Conservation (phyloP, 53 echinoderm and acorn worm genomes). For the Mesocentrotus franciscanus region DNA sequence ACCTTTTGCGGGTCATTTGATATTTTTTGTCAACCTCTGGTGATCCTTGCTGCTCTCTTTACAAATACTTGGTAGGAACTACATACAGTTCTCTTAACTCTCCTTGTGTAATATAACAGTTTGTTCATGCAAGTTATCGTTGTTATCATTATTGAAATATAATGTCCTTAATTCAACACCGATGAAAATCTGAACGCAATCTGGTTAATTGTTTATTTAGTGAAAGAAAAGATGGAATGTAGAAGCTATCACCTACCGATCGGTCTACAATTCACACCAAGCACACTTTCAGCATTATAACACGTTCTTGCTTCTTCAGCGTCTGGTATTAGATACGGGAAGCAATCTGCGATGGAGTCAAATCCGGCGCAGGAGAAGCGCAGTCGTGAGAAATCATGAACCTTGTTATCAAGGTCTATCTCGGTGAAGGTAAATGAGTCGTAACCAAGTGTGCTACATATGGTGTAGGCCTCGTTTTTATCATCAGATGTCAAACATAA, state of each 20-base stretch:
- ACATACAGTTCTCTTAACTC: too few species aligned
- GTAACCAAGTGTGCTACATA: constrained; percentile 9
- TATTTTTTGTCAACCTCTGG: too few species aligned
- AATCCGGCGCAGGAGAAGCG: not conserved
- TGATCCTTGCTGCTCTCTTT: too few species aligned
- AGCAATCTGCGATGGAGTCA: not conserved
- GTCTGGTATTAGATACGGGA: not conserved
- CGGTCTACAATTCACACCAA: constrained; percentile 3
- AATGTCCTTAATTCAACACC: too few species aligned
- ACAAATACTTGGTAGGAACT: too few species aligned
- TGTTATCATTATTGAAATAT: too few species aligned
- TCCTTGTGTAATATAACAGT: too few species aligned
- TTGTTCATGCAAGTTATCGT: too few species aligned
- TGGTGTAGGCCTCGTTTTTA: not conserved
- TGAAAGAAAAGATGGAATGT: not conserved
- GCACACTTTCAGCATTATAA: not conserved
- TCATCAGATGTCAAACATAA: not conserved
- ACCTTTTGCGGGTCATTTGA: too few species aligned
- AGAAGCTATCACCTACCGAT: not conserved
- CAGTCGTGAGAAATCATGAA: constrained; percentile 18
- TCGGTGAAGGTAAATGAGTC: not conserved
- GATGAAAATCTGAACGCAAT: too few species aligned
- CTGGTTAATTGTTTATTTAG: too few species aligned
- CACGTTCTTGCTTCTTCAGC: constrained; percentile 22
- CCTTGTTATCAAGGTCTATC: not conserved